A percentile compares a stretch with the other conserved stretches of the same genome.
These are phyloP conservation scores for Zaprionus camerounensis DNA, from an alignment of 1,140 invertebrate species.

Conservation along the genomic window DNA sequence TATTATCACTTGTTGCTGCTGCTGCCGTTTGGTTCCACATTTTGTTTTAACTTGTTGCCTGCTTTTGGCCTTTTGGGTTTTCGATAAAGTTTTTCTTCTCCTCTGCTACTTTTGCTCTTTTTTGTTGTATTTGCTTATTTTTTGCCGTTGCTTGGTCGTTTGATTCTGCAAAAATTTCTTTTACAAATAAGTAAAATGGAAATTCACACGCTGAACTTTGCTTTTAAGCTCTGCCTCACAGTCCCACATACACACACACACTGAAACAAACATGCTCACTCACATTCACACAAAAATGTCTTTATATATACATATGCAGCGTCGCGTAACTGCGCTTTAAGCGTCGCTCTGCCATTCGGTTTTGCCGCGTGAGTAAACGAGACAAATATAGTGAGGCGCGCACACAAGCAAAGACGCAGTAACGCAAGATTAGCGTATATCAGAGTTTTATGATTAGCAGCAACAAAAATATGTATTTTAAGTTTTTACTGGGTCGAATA, in stretches of 20 bases:
- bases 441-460: slow-evolving; percentile 35
- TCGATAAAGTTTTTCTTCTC: slow-evolving; percentile 47
- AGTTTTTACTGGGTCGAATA: slow-evolving; percentile 25
- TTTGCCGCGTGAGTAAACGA: slow-evolving; percentile 53
- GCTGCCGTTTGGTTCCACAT: slow-evolving; percentile 82
- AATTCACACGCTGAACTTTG: slow-evolving; percentile 54
- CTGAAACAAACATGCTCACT: slow-evolving; percentile 30
- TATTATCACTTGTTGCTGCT: slow-evolving; percentile 76
- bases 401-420: slow-evolving; percentile 72
- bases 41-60: slow-evolving; percentile 77
- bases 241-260: slow-evolving; percentile 12
- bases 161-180: slow-evolving; percentile 47
- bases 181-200: slow-evolving; percentile 35
- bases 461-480: slow-evolving; percentile 38
- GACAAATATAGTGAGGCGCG: slow-evolving; percentile 51
- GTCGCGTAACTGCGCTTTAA: slow-evolving; percentile 73
- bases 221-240: slow-evolving; percentile 38
- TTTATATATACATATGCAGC: slow-evolving; percentile 23
- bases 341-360: slow-evolving; percentile 36
- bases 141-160: slow-evolving; percentile 18
- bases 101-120: slow-evolving; percentile 19
- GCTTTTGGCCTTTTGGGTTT: slow-evolving; percentile 48
- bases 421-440: slow-evolving; percentile 46
- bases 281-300: slow-evolving; percentile 15
- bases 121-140: neutral